Conservation (phyloP, 2,113 vertebrate genomes). For the Nymphicus hollandicus region DNA sequence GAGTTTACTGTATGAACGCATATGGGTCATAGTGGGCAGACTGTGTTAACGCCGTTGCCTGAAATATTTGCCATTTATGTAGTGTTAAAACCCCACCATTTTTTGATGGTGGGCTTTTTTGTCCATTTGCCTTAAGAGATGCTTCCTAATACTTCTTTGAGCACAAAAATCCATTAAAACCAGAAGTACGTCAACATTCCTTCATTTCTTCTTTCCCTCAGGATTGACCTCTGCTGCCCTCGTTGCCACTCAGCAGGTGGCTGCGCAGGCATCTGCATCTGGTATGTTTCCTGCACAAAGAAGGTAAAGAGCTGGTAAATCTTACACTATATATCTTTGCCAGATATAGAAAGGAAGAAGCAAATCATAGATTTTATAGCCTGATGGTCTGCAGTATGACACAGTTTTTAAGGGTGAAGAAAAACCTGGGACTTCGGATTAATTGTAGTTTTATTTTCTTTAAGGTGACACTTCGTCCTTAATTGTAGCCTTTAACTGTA, state of each 20-base stretch:
- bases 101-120: background rate
- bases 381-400: background rate
- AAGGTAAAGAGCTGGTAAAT: slow-evolving; percentile 74
- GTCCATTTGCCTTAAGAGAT: background rate
- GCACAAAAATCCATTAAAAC: slow-evolving; percentile 14
- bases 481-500: background rate
- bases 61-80: background rate
- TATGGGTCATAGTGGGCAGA: background rate
- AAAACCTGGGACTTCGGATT: background rate
- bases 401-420: background rate
- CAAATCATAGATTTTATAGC: background rate
- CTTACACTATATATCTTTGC: background rate
- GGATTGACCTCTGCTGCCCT: slow-evolving; percentile 91
- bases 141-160: background rate
- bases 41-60: background rate
- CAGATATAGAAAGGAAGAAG: background rate
- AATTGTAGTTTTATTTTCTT: background rate
- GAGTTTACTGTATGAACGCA: background rate
- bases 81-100: background rate
- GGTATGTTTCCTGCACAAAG: slow-evolving; percentile 88
- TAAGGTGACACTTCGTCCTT: background rate
- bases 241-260: slow-evolving; percentile 91
- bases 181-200: slow-evolving; percentile 17
- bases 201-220: slow-evolving; percentile 65
- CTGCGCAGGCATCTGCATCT: slow-evolving; percentile 88